phyloP scores from a whole-genome alignment of 2,113 vertebrate genomes.

The Labrus mixtus region DNA sequence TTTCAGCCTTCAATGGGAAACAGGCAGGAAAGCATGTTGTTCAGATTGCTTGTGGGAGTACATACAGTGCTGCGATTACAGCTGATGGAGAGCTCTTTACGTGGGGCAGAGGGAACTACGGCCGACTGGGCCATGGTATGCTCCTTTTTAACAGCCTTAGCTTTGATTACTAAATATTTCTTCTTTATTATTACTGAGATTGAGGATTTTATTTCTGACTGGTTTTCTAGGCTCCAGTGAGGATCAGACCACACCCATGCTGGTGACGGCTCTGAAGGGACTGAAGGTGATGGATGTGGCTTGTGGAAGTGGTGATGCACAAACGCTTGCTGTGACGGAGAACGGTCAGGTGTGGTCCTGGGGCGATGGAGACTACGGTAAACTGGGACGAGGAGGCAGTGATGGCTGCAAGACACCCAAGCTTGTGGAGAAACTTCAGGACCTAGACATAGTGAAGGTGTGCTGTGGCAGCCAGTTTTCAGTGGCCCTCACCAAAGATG shows the following conservation, averaged over 20 bases:
- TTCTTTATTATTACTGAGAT: neutral
- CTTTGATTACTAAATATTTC: neutral
- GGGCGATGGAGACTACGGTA: slow-evolving; percentile 98
- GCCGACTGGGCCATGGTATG: slow-evolving; percentile 94
- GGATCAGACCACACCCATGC: slow-evolving; percentile 96
- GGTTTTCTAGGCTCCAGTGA: slow-evolving; percentile 91
- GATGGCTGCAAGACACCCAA: slow-evolving; percentile 98
- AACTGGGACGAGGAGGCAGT: slow-evolving; percentile 95
- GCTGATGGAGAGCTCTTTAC: slow-evolving; percentile 97
- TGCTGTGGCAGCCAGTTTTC: slow-evolving; percentile 98
- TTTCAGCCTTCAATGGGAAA: slow-evolving; percentile 92
- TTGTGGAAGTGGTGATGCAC: slow-evolving; percentile 96
- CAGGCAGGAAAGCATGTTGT: slow-evolving; percentile 93
- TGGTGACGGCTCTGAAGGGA: slow-evolving; percentile 95
- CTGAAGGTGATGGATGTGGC: slow-evolving; percentile 95
- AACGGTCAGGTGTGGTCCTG: slow-evolving; percentile 99
- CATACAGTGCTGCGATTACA: slow-evolving; percentile 95
- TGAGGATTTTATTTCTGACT: neutral
- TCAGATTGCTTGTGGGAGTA: slow-evolving; percentile 95
- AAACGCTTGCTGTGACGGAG: slow-evolving; percentile 96
- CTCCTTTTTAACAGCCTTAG: neutral
- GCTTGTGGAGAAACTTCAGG: slow-evolving; percentile 96
- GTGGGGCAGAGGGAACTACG: slow-evolving; percentile 97
- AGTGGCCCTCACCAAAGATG: slow-evolving; percentile 94
- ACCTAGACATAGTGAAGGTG: slow-evolving; percentile 93